Base-by-base conservation (phyloP, 2,113 vertebrate genomes). In the Diphyllodes magnificus region DNA sequence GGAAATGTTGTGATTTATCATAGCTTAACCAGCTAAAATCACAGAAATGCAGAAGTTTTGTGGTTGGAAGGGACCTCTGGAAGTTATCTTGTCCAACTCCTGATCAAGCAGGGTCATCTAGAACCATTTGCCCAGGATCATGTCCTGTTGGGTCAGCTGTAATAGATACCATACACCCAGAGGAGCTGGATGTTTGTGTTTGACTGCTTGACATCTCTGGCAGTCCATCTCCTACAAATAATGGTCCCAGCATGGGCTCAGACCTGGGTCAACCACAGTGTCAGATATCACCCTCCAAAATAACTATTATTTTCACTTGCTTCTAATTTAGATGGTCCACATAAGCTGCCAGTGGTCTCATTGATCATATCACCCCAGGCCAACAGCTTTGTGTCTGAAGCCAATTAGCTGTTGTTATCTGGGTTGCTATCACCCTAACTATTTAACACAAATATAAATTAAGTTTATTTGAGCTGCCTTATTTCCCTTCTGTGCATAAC, bases 111-210 rank as follows among this genome's bases (percentile, higher is more conserved):
- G 24, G 10, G 13, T 60, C 22, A 27, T 42, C 16, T 31, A 60
- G 39, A 83, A 18, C 6, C 22, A 14, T 33, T 57, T 92, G 17
- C 20, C n/a, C 10, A n/a, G 19, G 28, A 30, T 73, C n/a, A 16
- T 6, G 28, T 57, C n/a, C 31, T 54, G 15, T 22, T 72, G 37
- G 37, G n/a, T 10, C 28, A 77, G 39, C 11, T 77, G 15, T 35
- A 16, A 44, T 23, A 24, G 40, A 33, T 10, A 59, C 10, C 8
- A 11, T 23, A 39, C 11, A 42, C 11, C 19, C 35, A 28, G 10
- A 6, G 35, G 9, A 72, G 18, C 23, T 42, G 17, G 44, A 50
- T 0, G 0, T 33, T 66, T 0, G 0, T n/a, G 11, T 45, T 44
- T 66, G 42, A 44, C 56, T 82, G 25, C 31, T 75, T 4, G 1